These are phyloP conservation scores for Apodemus sylvaticus DNA, from an alignment of 2,113 vertebrate species.

Conservation along the genomic window DNA sequence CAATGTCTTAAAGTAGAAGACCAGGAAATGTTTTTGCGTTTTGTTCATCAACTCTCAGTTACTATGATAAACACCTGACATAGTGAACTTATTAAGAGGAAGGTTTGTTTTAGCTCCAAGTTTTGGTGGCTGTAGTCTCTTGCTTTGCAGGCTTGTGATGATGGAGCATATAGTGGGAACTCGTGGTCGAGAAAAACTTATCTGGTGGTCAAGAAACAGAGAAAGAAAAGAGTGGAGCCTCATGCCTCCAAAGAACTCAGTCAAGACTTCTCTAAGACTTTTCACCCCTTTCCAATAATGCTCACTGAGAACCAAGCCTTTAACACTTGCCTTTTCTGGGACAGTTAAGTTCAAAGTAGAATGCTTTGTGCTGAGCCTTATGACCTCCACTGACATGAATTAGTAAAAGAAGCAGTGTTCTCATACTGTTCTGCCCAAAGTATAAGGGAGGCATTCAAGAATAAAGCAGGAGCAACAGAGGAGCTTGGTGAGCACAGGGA, in stretches of 20 bases:
- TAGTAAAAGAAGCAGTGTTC: neutral
- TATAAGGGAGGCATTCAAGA: neutral
- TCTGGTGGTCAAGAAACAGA: neutral
- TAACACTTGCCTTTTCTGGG: neutral
- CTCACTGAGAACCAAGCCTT: neutral
- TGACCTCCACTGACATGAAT: neutral
- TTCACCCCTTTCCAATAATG: neutral
- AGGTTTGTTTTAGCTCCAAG: neutral
- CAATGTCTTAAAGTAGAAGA: neutral
- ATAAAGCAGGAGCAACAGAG: neutral
- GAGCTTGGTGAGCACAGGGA: neutral
- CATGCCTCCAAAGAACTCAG: neutral
- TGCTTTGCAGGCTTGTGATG: neutral
- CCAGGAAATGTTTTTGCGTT: neutral
- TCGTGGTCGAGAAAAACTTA: neutral
- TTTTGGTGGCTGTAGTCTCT: neutral
- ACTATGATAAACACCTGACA: neutral
- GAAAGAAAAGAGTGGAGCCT: neutral
- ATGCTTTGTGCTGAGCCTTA: neutral
- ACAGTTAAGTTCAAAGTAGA: neutral
- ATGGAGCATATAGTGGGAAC: neutral
- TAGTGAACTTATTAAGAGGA: neutral
- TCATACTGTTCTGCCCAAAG: neutral
- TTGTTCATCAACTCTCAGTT: neutral
- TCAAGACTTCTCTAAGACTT: neutral